Conservation (phyloP, 2,888 invertebrate species). For the Lomographa bimaculata region DNA sequence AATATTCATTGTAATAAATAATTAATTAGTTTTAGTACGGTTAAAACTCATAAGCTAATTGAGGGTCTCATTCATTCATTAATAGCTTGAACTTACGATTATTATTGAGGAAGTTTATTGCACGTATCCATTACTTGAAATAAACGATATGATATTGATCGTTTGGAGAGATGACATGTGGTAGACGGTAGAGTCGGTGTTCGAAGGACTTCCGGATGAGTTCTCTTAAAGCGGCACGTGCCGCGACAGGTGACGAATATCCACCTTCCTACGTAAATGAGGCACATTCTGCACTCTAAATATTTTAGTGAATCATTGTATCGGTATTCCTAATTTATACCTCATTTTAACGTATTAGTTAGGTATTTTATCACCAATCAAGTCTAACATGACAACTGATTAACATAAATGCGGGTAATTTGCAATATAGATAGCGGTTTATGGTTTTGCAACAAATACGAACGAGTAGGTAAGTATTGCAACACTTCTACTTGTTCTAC, state of each 20-base stretch:
- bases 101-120: too few species aligned
- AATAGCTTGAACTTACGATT: background rate
- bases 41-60: too few species aligned
- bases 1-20: too few species aligned
- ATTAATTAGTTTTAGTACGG: too few species aligned
- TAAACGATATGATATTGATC: constrained; percentile 1
- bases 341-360: constrained; percentile 4
- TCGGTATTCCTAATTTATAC: constrained; percentile 17
- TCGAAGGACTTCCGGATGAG: constrained; percentile 20
- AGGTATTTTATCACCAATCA: constrained; percentile 15
- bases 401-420: constrained; percentile 22
- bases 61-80: background rate
- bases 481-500: constrained; percentile 2
- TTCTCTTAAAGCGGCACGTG: constrained; percentile 15
- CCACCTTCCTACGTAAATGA: background rate
- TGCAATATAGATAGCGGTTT: constrained; percentile 19
- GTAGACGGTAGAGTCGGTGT: background rate
- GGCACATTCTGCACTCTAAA: too few species aligned
- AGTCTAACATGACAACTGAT: constrained; percentile 19
- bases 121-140: too few species aligned
- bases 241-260: constrained; percentile 19
- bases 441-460: constrained; percentile 4
- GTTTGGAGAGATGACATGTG: constrained; percentile 1
- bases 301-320: constrained; percentile 20
- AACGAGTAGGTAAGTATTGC: too few species aligned